Percentiles rank a stretch among this genome's conserved stretches.
phyloP scores from a whole-genome alignment of 53 echinoderm and acorn worm genomes.

The Temnopleurus reevesii region DNA sequence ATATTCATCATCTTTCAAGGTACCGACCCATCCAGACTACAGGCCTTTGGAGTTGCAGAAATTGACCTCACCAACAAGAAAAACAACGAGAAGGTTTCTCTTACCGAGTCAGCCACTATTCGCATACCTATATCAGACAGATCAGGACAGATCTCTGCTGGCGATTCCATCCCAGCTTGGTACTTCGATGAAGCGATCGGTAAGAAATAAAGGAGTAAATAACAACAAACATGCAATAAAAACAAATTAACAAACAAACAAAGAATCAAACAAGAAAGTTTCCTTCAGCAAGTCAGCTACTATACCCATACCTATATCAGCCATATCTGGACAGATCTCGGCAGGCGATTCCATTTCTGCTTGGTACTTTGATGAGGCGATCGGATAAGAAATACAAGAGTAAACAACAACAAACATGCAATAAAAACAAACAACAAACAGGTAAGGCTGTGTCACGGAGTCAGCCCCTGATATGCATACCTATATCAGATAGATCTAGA shows the following conservation, averaged over 20 bases:
- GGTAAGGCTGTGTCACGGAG: constrained; percentile 34
- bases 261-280: not conserved
- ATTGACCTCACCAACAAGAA: not conserved
- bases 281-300: constrained; percentile 37
- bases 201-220: not conserved
- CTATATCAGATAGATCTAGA: constrained; percentile 13
- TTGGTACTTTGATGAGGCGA: constrained; percentile 56
- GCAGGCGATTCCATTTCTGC: constrained; percentile 17
- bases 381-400: too few relatives aligned
- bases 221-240: too few relatives aligned
- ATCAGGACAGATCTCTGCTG: not conserved
- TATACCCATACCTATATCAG: constrained; percentile 38
- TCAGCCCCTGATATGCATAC: constrained; percentile 42
- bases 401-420: too few relatives aligned
- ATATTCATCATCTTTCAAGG: not conserved
- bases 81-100: not conserved
- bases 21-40: not conserved
- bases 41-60: constrained; percentile 31
- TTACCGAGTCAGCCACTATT: constrained; percentile 45
- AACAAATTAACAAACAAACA: not conserved
- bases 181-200: constrained; percentile 58
- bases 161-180: constrained; percentile 28
- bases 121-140: constrained; percentile 49
- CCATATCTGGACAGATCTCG: not conserved
- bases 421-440: not conserved